Percentiles rank a stretch among this genome's conserved stretches.
Conservation (phyloP, 23 tunicate species). For the Oikopleura albicans region DNA sequence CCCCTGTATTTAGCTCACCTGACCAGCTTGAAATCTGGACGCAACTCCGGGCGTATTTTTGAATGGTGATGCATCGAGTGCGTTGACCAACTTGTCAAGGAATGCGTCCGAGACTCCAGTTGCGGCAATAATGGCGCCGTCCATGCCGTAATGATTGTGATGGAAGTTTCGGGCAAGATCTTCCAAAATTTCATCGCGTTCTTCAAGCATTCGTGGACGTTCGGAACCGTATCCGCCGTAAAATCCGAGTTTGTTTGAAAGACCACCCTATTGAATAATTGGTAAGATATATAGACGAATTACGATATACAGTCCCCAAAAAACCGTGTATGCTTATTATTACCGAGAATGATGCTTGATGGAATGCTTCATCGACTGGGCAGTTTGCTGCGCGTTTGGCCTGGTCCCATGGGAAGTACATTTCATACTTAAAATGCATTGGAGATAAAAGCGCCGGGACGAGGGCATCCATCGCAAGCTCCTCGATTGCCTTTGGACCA, state of each 20-base stretch:
- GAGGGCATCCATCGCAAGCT: background rate
- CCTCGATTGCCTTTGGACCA: constrained; percentile 16
- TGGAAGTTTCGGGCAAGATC: constrained; percentile 15
- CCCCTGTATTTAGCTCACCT: too few relatives aligned
- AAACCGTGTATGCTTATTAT: too few relatives aligned
- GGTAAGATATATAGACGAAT: too few relatives aligned
- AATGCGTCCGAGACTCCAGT: background rate
- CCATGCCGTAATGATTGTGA: background rate
- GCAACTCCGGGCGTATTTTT: background rate
- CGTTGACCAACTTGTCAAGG: background rate
- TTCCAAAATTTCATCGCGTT: constrained; percentile 6
- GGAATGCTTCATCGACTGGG: constrained; percentile 9
- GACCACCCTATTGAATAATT: constrained; percentile 17
- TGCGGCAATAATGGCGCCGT: background rate
- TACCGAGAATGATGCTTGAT: constrained; percentile 3
- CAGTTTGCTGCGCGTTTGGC: background rate
- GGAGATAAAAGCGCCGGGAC: background rate
- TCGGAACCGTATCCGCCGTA: constrained; percentile 39
- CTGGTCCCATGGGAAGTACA: constrained; percentile 6
- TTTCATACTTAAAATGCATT: background rate
- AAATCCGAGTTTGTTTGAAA: constrained; percentile 22
- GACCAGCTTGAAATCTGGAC: background rate
- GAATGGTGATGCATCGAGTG: background rate
- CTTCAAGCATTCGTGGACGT: constrained; percentile 22
- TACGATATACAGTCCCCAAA: too few relatives aligned